phyloP scores from a whole-genome alignment of 2,113 vertebrate genomes.

The Microtus oregoni region DNA sequence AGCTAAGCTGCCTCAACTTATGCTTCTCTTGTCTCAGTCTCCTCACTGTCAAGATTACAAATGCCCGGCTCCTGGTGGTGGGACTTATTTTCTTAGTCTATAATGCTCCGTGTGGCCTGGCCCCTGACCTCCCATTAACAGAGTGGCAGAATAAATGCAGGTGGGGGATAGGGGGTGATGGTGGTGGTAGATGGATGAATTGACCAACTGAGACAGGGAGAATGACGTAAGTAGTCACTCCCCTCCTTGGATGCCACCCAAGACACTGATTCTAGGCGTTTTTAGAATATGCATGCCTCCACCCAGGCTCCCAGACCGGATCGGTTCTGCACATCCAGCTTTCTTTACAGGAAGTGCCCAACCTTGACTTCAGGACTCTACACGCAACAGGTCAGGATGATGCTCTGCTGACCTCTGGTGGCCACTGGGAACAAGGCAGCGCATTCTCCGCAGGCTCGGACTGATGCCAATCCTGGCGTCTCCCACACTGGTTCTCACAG shows the following conservation, averaged over 20 bases:
- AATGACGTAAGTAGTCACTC: background rate
- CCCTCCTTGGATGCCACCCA: background rate
- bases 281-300: background rate
- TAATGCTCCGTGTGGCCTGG: background rate
- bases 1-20: background rate
- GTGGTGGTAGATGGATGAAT: background rate
- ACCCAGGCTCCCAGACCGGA: too few species aligned
- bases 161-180: background rate
- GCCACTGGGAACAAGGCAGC: background rate
- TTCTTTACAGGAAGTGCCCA: background rate
- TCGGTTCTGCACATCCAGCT: background rate
- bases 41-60: background rate
- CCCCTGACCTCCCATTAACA: background rate
- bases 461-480: background rate
- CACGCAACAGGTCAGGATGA: background rate
- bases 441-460: background rate
- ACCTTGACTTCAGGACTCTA: background rate
- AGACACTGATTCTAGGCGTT: background rate
- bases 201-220: background rate
- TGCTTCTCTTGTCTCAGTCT: background rate
- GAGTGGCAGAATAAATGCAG: too few species aligned
- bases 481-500: background rate
- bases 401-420: conserved; percentile 73
- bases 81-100: background rate
- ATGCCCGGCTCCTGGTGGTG: too few species aligned